A percentile compares a stretch with the other conserved stretches of the same genome.
Conservation (phyloP, 2,888 invertebrate species). For the Parnassius apollo region DNA sequence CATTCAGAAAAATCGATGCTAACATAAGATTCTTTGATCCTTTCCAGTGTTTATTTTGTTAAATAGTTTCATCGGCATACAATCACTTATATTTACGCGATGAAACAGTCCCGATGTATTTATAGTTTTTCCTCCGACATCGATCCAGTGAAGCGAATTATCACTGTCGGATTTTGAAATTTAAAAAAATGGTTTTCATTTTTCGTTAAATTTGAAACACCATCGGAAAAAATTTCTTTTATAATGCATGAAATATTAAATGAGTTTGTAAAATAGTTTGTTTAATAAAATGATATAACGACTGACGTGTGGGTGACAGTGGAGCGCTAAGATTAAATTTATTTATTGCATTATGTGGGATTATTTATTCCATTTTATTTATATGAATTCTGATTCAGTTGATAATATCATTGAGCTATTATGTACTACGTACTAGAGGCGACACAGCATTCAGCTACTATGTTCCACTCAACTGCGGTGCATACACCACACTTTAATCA, state of each 20-base stretch:
- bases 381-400: no score
- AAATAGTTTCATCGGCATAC: slow-evolving; percentile 14
- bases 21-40: slow-evolving; percentile 28
- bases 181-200: background rate
- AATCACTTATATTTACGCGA: slow-evolving; percentile 12
- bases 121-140: slow-evolving; percentile 4
- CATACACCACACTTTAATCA: no score
- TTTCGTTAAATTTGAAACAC: background rate
- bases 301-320: slow-evolving; percentile 22
- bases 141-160: background rate
- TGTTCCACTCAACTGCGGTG: no score
- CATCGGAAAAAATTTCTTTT: background rate
- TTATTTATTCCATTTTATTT: no score
- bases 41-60: slow-evolving; percentile 25
- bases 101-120: slow-evolving; percentile 13
- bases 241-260: no score
- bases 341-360: no score
- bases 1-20: background rate
- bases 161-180: background rate
- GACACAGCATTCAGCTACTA: no score
- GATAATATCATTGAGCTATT: no score
- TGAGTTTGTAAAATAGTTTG: no score
- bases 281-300: no score
- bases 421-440: no score
- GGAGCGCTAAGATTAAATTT: no score